phyloP scores from a whole-genome alignment of 2,113 vertebrate genomes.

The Phycodurus eques region DNA sequence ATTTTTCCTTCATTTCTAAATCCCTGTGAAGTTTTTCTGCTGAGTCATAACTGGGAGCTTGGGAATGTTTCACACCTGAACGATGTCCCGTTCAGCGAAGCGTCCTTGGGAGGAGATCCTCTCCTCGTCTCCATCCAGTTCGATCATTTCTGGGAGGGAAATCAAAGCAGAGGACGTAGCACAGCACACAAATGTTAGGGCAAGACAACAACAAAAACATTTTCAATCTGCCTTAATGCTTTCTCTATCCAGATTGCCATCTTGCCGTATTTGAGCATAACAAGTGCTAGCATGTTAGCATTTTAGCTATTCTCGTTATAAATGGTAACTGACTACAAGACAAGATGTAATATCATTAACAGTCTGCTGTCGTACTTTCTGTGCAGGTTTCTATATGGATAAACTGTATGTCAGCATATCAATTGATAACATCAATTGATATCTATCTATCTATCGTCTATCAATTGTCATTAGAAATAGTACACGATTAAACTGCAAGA shows the following conservation, averaged over 20 bases:
- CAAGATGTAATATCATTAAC: too few relatives aligned
- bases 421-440: too few relatives aligned
- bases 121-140: slow-evolving; percentile 93
- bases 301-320: background rate
- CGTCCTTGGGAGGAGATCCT: slow-evolving; percentile 94
- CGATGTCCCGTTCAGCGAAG: slow-evolving; percentile 94
- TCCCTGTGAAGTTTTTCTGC: slow-evolving; percentile 16
- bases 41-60: slow-evolving; percentile 12
- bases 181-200: background rate
- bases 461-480: too few relatives aligned
- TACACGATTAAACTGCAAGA: too few relatives aligned
- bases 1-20: slow-evolving; percentile 25
- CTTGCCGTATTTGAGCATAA: too few relatives aligned
- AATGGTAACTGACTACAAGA: too few relatives aligned
- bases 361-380: too few relatives aligned
- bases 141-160: slow-evolving; percentile 86
- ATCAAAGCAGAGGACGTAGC: slow-evolving; percentile 29
- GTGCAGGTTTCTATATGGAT: too few relatives aligned
- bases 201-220: too few relatives aligned
- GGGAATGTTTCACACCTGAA: slow-evolving; percentile 79
- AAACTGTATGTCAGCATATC: too few relatives aligned
- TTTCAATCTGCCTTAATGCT: background rate
- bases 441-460: too few relatives aligned
- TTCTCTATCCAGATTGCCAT: background rate
- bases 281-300: background rate